A percentile compares a stretch with the other conserved stretches of the same genome.
These are phyloP conservation scores for Podarcis muralis DNA, from an alignment of 2,113 vertebrate species.

Conservation along the genomic window DNA sequence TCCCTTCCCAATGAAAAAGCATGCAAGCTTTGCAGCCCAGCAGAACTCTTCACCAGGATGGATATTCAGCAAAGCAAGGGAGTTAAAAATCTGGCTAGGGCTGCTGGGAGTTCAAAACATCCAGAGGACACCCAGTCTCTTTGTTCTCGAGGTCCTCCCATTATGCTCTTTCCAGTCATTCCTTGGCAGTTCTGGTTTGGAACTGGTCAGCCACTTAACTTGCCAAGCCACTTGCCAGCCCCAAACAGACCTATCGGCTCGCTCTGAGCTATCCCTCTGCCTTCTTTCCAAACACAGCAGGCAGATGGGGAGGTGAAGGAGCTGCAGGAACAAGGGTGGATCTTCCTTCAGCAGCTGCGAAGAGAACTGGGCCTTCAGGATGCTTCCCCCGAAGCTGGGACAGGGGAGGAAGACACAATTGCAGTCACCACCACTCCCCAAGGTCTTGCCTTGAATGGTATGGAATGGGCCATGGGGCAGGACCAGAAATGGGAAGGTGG, in stretches of 20 bases:
- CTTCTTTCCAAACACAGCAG: conserved; percentile 10
- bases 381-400: conserved; percentile 31
- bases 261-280: neutral
- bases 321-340: conserved; percentile 75
- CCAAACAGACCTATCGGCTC: neutral
- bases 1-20: no score
- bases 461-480: neutral
- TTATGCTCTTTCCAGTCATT: no score
- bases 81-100: no score
- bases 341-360: conserved; percentile 68
- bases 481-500: neutral
- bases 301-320: conserved; percentile 69
- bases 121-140: neutral
- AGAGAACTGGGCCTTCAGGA: conserved; percentile 52
- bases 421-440: neutral
- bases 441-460: accelerated
- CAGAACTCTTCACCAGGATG: no score
- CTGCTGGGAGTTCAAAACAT: neutral
- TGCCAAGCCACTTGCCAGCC: neutral
- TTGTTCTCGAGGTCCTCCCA: no score
- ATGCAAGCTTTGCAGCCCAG: no score
- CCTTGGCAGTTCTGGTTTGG: neutral
- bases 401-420: neutral
- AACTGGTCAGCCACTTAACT: neutral
- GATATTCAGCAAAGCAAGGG: no score